A percentile compares a stretch with the other conserved stretches of the same genome.
These are phyloP conservation scores for Cydia amplana DNA, from an alignment of 1,140 invertebrate genomes.

Conservation along the genomic window DNA sequence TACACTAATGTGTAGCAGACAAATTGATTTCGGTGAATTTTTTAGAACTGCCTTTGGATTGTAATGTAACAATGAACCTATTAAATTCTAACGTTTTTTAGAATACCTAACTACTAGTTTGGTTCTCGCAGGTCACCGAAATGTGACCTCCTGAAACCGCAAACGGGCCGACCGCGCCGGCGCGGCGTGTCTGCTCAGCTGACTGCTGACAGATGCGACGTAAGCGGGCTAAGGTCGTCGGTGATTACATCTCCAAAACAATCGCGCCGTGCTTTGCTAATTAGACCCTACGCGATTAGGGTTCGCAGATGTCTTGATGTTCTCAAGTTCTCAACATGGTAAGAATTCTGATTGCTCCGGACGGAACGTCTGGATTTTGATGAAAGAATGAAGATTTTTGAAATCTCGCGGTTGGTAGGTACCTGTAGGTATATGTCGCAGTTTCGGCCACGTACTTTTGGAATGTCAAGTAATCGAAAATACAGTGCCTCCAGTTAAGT, in stretches of 20 bases:
- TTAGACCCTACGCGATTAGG: slow-evolving; percentile 48
- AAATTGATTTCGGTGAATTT: no score
- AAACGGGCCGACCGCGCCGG: neutral
- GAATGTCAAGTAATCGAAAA: no score
- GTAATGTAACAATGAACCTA: no score
- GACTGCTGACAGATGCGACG: slow-evolving; percentile 13
- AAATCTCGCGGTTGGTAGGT: no score
- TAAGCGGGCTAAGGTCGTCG: slow-evolving; percentile 57
- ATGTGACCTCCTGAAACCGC: slow-evolving; percentile 24
- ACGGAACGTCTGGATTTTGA: no score
- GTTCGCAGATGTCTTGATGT: neutral
- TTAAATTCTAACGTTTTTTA: neutral
- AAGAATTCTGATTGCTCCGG: neutral
- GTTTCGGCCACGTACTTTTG: no score
- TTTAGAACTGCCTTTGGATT: no score
- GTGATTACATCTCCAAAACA: slow-evolving; percentile 61
- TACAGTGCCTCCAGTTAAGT: no score
- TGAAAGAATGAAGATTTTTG: no score
- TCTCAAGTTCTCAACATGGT: neutral
- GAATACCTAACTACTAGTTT: neutral
- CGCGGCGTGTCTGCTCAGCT: neutral
- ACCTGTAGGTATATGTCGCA: no score
- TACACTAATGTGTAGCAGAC: no score
- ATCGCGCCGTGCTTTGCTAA: slow-evolving; percentile 55
- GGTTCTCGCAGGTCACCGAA: neutral